A percentile compares a stretch with the other conserved stretches of the same genome.
Conservation (phyloP, 2,113 vertebrate genomes). For the Sebastes fasciatus region DNA sequence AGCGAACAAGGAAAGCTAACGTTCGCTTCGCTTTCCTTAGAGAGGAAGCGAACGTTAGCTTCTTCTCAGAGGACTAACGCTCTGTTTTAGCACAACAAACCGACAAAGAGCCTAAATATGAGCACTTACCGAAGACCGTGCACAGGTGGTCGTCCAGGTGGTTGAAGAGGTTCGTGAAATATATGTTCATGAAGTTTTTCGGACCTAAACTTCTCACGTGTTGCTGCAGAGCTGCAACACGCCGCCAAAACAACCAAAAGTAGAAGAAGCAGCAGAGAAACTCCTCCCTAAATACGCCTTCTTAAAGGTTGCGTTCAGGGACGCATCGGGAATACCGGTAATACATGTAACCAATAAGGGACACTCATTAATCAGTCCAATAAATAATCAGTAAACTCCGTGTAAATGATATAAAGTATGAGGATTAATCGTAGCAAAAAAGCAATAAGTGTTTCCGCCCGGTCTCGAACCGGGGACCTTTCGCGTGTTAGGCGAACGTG, state of each 20-base stretch:
- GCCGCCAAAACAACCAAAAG: too few relatives aligned
- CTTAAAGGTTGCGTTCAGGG: not conserved
- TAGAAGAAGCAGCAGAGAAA: rapidly evolving
- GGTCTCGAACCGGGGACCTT: slow-evolving; percentile 93
- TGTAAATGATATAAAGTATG: too few relatives aligned
- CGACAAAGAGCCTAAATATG: not conserved
- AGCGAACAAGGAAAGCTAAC: too few relatives aligned
- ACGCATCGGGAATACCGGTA: not conserved
- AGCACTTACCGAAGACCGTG: not conserved
- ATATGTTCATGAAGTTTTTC: rapidly evolving
- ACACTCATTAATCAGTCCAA: not conserved
- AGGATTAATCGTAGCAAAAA: too few relatives aligned
- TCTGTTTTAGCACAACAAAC: not conserved
- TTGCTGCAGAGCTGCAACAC: not conserved
- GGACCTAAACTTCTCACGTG: rapidly evolving
- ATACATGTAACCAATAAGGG: not conserved
- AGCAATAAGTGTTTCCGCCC: slow-evolving; percentile 87
- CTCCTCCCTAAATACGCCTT: not conserved
- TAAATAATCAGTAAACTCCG: rapidly evolving
- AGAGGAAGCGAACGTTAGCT: not conserved
- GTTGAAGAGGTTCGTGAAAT: rapidly evolving
- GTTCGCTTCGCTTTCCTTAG: not conserved
- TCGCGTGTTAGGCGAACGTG: slow-evolving; percentile 81
- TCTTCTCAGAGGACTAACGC: not conserved
- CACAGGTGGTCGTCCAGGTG: rapidly evolving